These are phyloP conservation scores for Atethmia centrago DNA, from an alignment of 2,888 invertebrate genomes.

Conservation along the genomic window DNA sequence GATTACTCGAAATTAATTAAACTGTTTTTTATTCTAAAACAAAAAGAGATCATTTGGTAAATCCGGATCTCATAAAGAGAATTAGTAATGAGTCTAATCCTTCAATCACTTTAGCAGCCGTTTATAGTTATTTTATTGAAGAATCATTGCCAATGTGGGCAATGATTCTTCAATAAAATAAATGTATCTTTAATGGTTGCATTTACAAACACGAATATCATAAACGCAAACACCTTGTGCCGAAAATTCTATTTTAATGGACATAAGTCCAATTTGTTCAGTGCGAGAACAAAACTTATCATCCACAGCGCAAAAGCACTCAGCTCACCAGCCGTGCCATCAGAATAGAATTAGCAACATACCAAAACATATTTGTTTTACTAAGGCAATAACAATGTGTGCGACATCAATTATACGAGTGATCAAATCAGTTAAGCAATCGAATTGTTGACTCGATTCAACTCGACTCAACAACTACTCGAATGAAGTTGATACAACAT, in stretches of 20 bases:
- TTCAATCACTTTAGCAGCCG: neutral
- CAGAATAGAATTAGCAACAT: neutral
- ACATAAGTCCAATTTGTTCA: neutral
- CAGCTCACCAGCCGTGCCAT: neutral
- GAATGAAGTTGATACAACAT: constrained; percentile 21
- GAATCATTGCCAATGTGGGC: neutral
- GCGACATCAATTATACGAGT: constrained; percentile 29
- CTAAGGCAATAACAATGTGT: constrained; percentile 13
- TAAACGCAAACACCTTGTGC: too few relatives aligned
- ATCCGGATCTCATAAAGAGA: neutral
- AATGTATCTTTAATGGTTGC: neutral
- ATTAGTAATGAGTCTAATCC: neutral
- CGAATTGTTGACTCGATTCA: constrained; percentile 25
- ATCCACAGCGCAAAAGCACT: neutral
- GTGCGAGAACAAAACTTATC: neutral
- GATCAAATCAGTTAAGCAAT: constrained; percentile 38
- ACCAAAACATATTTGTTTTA: neutral
- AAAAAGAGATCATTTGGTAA: neutral
- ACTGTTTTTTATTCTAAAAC: neutral
- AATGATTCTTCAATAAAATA: too few relatives aligned
- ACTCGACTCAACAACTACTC: constrained; percentile 15
- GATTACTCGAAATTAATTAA: too few relatives aligned
- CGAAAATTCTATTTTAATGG: too few relatives aligned
- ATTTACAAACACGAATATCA: neutral
- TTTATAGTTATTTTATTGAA: neutral